A percentile compares a stretch with the other conserved stretches of the same genome.
Evolutionary conservation across 2,797 vertebrate genomes (phyloP).

Genomic region (Manis crassicaudata): DNA sequence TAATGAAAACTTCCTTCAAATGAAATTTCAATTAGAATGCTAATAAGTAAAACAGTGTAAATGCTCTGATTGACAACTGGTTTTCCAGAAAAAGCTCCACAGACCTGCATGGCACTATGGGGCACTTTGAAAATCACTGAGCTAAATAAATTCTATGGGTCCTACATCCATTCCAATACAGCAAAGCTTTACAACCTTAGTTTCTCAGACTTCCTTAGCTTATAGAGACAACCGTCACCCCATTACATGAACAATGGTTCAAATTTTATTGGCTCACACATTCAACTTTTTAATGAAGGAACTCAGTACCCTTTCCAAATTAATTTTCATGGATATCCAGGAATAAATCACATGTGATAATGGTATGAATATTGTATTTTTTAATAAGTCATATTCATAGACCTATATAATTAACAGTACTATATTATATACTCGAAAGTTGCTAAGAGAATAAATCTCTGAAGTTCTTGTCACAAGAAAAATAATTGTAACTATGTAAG

Average conservation of each 20-base stretch:
- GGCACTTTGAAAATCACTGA: neutral
- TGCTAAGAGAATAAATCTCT: neutral
- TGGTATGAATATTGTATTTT: neutral
- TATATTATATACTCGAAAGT: neutral
- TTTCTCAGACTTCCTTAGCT: neutral
- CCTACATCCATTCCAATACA: neutral
- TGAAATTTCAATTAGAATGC: neutral
- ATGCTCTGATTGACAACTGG: neutral
- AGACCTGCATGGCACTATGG: neutral
- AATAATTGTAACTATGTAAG: neutral
- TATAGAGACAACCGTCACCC: neutral
- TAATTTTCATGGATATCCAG: neutral
- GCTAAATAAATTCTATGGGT: neutral
- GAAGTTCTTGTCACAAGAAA: neutral
- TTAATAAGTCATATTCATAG: neutral
- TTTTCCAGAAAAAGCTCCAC: neutral
- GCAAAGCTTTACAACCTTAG: neutral
- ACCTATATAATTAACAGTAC: neutral
- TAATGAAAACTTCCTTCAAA: neutral
- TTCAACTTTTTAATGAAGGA: neutral
- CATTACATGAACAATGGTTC: neutral
- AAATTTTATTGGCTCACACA: neutral
- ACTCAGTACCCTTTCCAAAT: neutral
- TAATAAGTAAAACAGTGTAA: neutral
- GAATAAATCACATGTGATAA: neutral